Base-by-base conservation (phyloP, 2,888 invertebrate genomes). In the Atrina japonica region DNA sequence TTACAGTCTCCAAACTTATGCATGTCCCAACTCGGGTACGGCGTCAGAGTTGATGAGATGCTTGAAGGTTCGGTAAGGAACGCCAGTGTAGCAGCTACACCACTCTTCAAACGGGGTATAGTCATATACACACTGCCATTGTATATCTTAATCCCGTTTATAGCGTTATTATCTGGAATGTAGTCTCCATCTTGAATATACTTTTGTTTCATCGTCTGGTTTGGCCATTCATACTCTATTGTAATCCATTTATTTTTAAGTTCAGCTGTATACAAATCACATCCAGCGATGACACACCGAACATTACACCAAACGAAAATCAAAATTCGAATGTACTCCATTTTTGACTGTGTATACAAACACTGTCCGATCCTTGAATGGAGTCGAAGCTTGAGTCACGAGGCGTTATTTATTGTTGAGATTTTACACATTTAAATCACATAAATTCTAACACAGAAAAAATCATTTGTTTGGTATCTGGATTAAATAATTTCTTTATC, bases 221-320 rank as follows among this genome's bases (percentile, higher is more conserved):
- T 81, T 6, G 83, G 83, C 85, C 85, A 85, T 18, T 80, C 80
- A 27, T 76, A 82, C 52, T 85, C 81, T 11, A 82, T 61, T 2
- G 66, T 64, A 25, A 81, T 71, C 83, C 85, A 85, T 29, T 79
- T 75, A 55, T 81, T 81, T 3, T 80, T 63, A 9, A 58, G 23
- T 9, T 43, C 35, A 14, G 21, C 30, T 7, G 18, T 25, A 52
- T 23, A 52, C 27, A 14, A 5, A 14, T 18, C 27, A 25, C 52
- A 52, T 16, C 3, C 25, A 6, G 23, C 52, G 5, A 16, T 25
- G 5, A 25, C 52, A 52, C n/a, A 35, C 11, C 35, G 35, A 35
- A 35, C 11, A 35, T 35, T 35, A 35, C 35, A 35, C 6, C 35
- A 35, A 7, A 35, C 35, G 11, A 35, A 35, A 5, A 7, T 35